phyloP scores from a whole-genome alignment of 2,113 vertebrate genomes.

The Amblyopsis rosae region DNA sequence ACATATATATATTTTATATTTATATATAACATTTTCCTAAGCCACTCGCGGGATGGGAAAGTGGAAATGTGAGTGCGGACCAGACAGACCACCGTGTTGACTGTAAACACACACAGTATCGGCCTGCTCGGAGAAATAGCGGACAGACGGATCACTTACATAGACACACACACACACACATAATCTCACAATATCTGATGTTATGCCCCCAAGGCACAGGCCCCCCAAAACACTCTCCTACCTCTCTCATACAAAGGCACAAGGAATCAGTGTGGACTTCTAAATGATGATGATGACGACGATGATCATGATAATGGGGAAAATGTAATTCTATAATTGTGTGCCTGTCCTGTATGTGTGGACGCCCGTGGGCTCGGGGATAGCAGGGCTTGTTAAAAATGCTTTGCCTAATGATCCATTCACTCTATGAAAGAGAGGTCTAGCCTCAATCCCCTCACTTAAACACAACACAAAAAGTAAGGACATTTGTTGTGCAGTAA shows the following conservation, averaged over 20 bases:
- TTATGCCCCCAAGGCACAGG: constrained; percentile 48
- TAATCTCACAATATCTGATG: constrained; percentile 36
- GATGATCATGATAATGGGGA: constrained; percentile 20
- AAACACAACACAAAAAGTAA: too few relatives aligned
- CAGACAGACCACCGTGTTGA: constrained; percentile 69
- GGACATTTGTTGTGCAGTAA: too few relatives aligned
- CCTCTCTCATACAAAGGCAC: background rate
- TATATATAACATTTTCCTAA: background rate
- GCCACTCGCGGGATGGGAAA: constrained; percentile 12
- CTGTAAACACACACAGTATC: constrained; percentile 75
- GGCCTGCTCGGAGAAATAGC: constrained; percentile 35
- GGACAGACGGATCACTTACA: constrained; percentile 46
- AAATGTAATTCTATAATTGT: constrained; percentile 17
- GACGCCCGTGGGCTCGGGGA: background rate
- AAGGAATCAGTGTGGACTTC: constrained; percentile 11
- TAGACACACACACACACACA: constrained; percentile 25
- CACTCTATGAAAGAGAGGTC: too few relatives aligned
- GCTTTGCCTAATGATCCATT: too few relatives aligned
- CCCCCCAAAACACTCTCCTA: background rate
- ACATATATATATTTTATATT: too few relatives aligned
- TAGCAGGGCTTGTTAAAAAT: background rate
- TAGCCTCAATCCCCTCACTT: too few relatives aligned
- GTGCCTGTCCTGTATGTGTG: constrained; percentile 12
- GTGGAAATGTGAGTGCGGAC: constrained; percentile 36
- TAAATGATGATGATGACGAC: background rate